Percentiles rank a stretch among this genome's conserved stretches.
Evolutionary conservation across 64 coral and sea anemone genomes (phyloP).

Genomic region (Platygyra sinensis): DNA sequence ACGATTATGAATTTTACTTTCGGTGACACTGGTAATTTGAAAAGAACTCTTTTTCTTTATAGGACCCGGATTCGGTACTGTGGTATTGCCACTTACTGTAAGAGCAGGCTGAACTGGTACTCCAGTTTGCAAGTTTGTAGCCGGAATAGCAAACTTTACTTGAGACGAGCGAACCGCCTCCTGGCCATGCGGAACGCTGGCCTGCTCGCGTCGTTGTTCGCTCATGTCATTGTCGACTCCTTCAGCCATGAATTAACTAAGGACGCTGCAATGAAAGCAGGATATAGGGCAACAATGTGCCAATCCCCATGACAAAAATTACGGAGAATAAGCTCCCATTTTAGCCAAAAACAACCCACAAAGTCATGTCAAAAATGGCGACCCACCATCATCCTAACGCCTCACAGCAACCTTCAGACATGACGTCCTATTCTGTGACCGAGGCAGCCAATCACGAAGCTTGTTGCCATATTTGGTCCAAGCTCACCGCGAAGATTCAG

Average conservation of each 20-base stretch:
- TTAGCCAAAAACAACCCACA: constrained; percentile 78
- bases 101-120: constrained; percentile 29
- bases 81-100: constrained; percentile 30
- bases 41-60: constrained; percentile 94
- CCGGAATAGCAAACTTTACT: constrained; percentile 66
- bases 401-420: constrained; percentile 88
- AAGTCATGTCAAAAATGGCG: constrained; percentile 75
- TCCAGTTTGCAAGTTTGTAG: constrained; percentile 42
- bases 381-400: constrained; percentile 73
- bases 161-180: constrained; percentile 93
- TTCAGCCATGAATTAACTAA: constrained; percentile 86
- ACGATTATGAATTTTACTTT: constrained; percentile 83
- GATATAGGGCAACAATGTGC: constrained; percentile 57
- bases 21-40: constrained; percentile 97
- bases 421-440: constrained; percentile 82
- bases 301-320: constrained; percentile 74
- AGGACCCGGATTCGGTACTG: constrained; percentile 49
- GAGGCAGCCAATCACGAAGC: constrained; percentile 79
- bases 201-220: constrained; percentile 89
- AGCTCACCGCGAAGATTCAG: constrained; percentile 58
- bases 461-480: constrained; percentile 82
- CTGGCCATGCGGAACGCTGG: constrained; percentile 87
- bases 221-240: constrained; percentile 98
- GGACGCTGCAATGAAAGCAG: constrained; percentile 50
- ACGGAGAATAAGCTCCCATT: constrained; percentile 54